These are phyloP conservation scores for Camptogramma bilineatum DNA, from an alignment of 2,888 invertebrate species.

Conservation along the genomic window DNA sequence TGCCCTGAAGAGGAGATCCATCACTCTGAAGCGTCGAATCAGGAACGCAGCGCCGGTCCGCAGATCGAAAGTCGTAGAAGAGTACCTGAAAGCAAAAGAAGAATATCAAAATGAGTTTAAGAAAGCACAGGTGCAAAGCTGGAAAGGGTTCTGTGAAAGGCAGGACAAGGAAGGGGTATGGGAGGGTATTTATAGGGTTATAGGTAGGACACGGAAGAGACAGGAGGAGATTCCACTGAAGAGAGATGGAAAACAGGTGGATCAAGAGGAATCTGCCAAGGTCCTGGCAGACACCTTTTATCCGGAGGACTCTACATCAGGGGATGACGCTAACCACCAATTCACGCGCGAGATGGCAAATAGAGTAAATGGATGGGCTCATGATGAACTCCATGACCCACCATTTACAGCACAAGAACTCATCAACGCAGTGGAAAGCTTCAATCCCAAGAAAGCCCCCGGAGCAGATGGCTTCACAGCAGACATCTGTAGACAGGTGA, in stretches of 20 bases:
- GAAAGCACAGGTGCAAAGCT: constrained; percentile 30
- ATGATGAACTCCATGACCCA: constrained; percentile 27
- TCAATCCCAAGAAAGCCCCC: constrained; percentile 41
- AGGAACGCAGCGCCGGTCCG: constrained; percentile 1
- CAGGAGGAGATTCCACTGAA: constrained; percentile 9
- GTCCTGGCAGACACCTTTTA: constrained; percentile 21
- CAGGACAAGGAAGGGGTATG: constrained; percentile 26
- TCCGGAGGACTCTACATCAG: constrained; percentile 13
- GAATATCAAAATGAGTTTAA: background rate
- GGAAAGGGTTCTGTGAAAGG: constrained; percentile 35
- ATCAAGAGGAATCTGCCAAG: constrained; percentile 3
- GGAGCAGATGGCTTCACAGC: constrained; percentile 9
- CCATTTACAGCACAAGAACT: constrained; percentile 33
- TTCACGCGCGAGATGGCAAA: background rate
- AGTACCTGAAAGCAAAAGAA: constrained; percentile 13
- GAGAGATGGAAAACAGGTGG: background rate
- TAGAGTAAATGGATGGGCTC: constrained; percentile 14
- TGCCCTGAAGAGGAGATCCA: background rate
- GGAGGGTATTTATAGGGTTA: too few species aligned
- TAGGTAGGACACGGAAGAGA: constrained; percentile 5
- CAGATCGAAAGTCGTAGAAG: background rate
- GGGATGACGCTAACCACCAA: constrained; percentile 20
- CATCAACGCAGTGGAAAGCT: background rate
- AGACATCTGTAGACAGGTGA: constrained; percentile 35
- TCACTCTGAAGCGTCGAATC: too few species aligned